phyloP scores from a whole-genome alignment of 2,113 vertebrate genomes.

The Stegastes partitus region DNA sequence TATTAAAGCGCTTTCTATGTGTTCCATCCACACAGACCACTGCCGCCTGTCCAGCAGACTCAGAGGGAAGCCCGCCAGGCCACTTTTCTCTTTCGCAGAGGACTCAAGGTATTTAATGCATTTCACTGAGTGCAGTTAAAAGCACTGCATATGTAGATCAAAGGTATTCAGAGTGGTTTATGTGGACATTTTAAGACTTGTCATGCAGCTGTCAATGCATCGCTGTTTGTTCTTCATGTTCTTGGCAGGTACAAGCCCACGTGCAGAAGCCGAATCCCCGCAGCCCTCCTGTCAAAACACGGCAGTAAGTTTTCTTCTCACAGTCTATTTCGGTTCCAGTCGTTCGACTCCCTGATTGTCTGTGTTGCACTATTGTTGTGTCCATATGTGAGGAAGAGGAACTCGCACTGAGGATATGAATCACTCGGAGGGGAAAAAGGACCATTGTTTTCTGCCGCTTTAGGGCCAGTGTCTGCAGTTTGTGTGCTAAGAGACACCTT shows the following conservation, averaged over 20 bases:
- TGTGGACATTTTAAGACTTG: neutral
- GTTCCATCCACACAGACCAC: conserved; percentile 52
- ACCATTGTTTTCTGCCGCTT: conserved; percentile 17
- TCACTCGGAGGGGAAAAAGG: conserved; percentile 10
- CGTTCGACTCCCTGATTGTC: neutral
- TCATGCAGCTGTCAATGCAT: neutral
- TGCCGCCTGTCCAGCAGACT: conserved; percentile 70
- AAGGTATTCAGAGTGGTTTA: neutral
- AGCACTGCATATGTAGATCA: neutral
- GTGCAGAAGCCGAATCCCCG: conserved; percentile 59
- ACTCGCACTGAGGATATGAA: conserved; percentile 1
- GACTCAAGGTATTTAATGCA: conserved; percentile 88
- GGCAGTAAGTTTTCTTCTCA: conserved; percentile 67
- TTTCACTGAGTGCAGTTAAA: neutral
- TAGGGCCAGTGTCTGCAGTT: neutral
- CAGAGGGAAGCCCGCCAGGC: conserved; percentile 94
- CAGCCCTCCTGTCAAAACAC: conserved; percentile 58
- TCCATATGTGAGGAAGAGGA: conserved; percentile 5
- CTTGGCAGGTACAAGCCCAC: conserved; percentile 72
- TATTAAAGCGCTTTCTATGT: neutral
- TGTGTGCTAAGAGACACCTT: neutral
- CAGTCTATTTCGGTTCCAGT: neutral
- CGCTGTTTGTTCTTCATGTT: neutral
- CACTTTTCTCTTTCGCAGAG: conserved; percentile 94
- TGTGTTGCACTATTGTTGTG: neutral